These are phyloP conservation scores for Auanema freiburgensis DNA, from an alignment of 2,888 invertebrate genomes.

Conservation along the genomic window DNA sequence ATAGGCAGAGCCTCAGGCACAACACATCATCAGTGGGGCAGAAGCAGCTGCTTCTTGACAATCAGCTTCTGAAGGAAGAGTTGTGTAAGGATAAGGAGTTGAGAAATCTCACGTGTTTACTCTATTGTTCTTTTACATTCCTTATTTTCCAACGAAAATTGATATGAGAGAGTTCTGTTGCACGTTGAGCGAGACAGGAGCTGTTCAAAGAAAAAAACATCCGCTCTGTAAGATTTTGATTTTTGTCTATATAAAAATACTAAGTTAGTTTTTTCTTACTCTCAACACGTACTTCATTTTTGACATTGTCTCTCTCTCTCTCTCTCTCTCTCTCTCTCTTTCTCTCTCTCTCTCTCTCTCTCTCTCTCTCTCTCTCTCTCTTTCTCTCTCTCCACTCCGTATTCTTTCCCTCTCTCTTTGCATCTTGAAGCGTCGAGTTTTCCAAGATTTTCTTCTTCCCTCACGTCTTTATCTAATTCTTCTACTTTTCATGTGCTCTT, in stretches of 20 bases:
- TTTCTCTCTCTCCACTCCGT: conserved; percentile 26
- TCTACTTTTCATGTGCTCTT: conserved; percentile 1
- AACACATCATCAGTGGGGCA: no score
- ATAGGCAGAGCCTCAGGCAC: no score
- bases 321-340: conserved; percentile 28
- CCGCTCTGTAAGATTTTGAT: no score
- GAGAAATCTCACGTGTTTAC: no score
- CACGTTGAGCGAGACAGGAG: no score
- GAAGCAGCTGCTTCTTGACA: no score
- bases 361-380: conserved; percentile 18
- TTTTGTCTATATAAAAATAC: conserved; percentile 6
- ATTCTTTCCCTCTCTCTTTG: not conserved
- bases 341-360: conserved; percentile 6
- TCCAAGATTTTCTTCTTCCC: not conserved
- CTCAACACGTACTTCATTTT: conserved; percentile 29
- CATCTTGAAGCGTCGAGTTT: not conserved
- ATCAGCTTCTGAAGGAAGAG: no score
- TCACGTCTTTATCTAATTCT: not conserved
- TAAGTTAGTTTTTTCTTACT: conserved; percentile 20
- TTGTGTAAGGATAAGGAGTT: no score
- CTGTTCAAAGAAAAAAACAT: no score
- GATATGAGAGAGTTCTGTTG: no score
- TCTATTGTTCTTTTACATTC: no score
- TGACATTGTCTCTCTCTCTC: conserved; percentile 18
- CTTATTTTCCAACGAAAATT: no score